phyloP scores from a whole-genome alignment of 1,140 invertebrate genomes.

The Triops longicaudatus region DNA sequence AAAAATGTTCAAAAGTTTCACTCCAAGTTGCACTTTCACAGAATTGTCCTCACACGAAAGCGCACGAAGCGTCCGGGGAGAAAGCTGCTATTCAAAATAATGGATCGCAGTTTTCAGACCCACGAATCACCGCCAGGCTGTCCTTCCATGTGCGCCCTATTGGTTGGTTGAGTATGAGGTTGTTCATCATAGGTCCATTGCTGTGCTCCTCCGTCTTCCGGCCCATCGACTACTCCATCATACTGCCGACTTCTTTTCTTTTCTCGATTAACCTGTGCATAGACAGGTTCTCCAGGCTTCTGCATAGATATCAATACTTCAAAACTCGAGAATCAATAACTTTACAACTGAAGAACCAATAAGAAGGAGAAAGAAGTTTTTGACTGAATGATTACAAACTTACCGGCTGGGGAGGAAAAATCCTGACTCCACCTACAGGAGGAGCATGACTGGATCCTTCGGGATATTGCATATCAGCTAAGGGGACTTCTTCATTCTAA shows the following conservation, averaged over 20 bases:
- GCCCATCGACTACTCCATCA: constrained; percentile 40
- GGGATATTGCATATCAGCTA: constrained; percentile 62
- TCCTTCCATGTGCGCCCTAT: constrained; percentile 23
- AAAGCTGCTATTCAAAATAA: background rate
- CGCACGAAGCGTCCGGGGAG: background rate
- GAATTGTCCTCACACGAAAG: background rate
- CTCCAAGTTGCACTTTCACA: constrained; percentile 1
- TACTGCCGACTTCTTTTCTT: constrained; percentile 61
- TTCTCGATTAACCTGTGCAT: constrained; percentile 70
- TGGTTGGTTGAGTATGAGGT: constrained; percentile 14
- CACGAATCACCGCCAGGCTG: constrained; percentile 28
- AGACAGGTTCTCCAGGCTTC: constrained; percentile 59
- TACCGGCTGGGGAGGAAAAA: constrained; percentile 52
- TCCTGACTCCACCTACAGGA: constrained; percentile 47
- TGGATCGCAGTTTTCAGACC: constrained; percentile 19
- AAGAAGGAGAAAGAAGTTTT: background rate
- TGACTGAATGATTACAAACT: constrained; percentile 37
- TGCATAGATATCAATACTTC: constrained; percentile 39
- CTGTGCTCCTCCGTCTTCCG: constrained; percentile 7
- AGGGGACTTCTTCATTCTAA: constrained; percentile 58
- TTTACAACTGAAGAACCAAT: background rate
- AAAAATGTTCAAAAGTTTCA: background rate
- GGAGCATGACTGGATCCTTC: constrained; percentile 46
- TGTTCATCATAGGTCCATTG: constrained; percentile 23
- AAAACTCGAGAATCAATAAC: constrained; percentile 20